Base-by-base conservation (phyloP, 2,888 invertebrate species). In the Perdita meconis region DNA sequence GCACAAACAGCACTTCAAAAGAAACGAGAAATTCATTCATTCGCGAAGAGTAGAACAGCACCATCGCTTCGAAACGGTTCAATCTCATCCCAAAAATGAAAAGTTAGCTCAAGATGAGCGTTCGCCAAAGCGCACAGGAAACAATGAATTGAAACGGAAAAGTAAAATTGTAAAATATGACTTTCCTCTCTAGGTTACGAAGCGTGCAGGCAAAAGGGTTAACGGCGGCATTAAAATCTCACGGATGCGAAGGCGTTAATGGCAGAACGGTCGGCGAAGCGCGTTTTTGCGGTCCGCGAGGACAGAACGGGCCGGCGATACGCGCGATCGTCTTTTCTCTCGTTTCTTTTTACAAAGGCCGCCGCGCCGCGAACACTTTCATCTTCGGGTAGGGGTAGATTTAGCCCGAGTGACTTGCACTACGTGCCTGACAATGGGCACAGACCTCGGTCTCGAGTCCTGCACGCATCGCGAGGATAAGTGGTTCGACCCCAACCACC, bases 161-260 rank as follows among this genome's bases (percentile, higher is more conserved):
- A 30, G 30, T 6, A 2, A 47, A 22, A 10, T 19, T 47, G 19
- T 47, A 19, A 22, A 47, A 12, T 0, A 19, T 10, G 19, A 16
- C 6, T 16, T 10, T 6, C 10, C 16, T 8, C 44, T 10, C 30
- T 30, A n/a, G n/a, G n/a, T n/a, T n/a, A n/a, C 22, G 53, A 30
- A 13, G 53, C 53, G 53, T 53, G 16, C 30, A 53, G 53, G 47
- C 6, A 8, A n/a, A n/a, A 42, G 22, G 8, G n/a, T 42, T 59
- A 57, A 57, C 38, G 57, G 24, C 40, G 24, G 40, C 57, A 40
- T 40, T 59, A 59, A 59, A 59, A 38, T 59, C 42, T 13, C 59
- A 22, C 26, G 26, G 24, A 22, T 13, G 22, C 38, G 34, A 38
- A 24, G 22, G 56, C 26, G 59, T 44, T 59, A 59, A 59, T 59